Base-by-base conservation (phyloP, 2,888 invertebrate species). In the Orchestes rusci region DNA sequence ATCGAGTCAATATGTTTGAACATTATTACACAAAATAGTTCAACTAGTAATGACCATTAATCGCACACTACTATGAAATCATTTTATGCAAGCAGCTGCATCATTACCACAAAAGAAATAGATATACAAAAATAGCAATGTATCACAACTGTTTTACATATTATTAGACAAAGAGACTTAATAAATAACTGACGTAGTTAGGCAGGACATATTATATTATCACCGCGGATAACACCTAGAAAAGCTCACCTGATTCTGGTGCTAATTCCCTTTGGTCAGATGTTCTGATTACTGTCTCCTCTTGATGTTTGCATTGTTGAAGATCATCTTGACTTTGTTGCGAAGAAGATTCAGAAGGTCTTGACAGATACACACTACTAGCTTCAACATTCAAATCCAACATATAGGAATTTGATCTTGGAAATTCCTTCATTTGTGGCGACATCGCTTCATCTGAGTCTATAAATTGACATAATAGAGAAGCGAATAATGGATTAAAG, bases 321-420 rank as follows among this genome's bases (percentile, higher is more conserved):
- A 16, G 18, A 2, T 32, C 35, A 3, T 16, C 52, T 10, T 40
- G 39, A n/a, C 12, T 33, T 4, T 33, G 23, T 10, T 45, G 40
- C 8, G 23, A 48, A n/a, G 52, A 48, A 3, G 42, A 31, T 17
- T 53, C 54, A 10, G 39, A 37, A 7, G 48, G 51, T 51, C 71
- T 66, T 35, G 73, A 75, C 38, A 75, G 59, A 29, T 76, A 76
- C 1, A 76, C 80, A 4, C 75, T 77, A 40, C 72, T 77, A n/a
- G 76, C 75, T 60, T 75, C 76, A n/a, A 80, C 63, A 62, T 80
- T 77, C 41, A 81, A 63, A 64, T 80, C 77, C 33, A 81, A 63
- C 57, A 75, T 76, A 58, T 77, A 80, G 42, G 76, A 75, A 1
- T 68, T 65, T 12, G 68, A 69, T 1, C 64, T 73, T n/a, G 61